Conservation (phyloP, 2,797 vertebrate genomes). For the Geotrypetes seraphini region DNA sequence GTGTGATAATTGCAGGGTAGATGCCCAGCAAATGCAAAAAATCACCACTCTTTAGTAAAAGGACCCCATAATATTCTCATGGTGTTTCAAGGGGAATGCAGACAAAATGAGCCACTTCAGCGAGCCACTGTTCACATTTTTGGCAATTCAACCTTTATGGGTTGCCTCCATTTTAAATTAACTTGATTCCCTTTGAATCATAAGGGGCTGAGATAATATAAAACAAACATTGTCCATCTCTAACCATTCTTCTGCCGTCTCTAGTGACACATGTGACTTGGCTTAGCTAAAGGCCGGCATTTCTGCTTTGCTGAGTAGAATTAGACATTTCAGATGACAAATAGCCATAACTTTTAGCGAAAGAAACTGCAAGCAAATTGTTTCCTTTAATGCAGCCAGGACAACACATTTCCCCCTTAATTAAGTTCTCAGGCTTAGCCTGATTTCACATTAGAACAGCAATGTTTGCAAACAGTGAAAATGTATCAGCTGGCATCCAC, state of each 20-base stretch:
- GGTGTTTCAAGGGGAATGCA: too few species aligned
- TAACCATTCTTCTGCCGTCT: neutral
- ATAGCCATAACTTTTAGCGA: neutral
- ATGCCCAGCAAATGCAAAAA: too few species aligned
- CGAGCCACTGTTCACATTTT: too few species aligned
- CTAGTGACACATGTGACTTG: accelerated
- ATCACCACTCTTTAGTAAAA: too few species aligned
- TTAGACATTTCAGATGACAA: neutral
- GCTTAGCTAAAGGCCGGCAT: neutral
- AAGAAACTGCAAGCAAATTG: neutral
- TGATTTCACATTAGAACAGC: constrained; percentile 9
- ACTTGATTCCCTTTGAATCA: too few species aligned
- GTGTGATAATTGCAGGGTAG: too few species aligned
- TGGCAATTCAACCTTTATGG: too few species aligned
- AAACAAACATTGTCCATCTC: too few species aligned
- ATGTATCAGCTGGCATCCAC: constrained; percentile 5
- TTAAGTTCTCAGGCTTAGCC: constrained; percentile 15
- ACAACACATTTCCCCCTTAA: constrained; percentile 17
- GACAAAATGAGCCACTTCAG: too few species aligned
- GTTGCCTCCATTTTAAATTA: too few species aligned
- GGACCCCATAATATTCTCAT: too few species aligned
- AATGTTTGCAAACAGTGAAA: constrained; percentile 14
- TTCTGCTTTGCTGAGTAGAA: neutral
- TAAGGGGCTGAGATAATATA: too few species aligned
- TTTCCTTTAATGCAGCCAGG: constrained; percentile 14